phyloP scores from a whole-genome alignment of 2,888 invertebrate species.

The Antheraea yamamai region DNA sequence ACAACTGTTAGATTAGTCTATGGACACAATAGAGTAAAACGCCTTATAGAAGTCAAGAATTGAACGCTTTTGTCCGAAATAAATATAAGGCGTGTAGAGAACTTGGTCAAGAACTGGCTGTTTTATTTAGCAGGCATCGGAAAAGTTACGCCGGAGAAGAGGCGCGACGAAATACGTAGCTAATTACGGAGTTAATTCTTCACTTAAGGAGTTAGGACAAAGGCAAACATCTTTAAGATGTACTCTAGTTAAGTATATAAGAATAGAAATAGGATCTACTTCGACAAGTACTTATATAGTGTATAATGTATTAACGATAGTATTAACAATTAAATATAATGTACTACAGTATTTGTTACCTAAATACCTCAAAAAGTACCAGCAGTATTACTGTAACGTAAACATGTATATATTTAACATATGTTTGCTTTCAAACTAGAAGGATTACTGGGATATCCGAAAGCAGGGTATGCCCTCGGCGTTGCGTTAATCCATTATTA shows the following conservation, averaged over 20 bases:
- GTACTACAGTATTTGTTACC: not conserved
- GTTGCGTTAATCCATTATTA: conserved; percentile 65
- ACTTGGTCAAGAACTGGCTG: not conserved
- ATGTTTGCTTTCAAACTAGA: conserved; percentile 8
- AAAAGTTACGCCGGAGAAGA: not conserved
- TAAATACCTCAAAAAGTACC: not conserved
- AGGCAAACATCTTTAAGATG: not conserved
- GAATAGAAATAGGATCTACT: too few species aligned
- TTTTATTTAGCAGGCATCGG: not conserved
- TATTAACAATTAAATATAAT: not conserved
- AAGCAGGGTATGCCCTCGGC: conserved; percentile 18
- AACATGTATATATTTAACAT: not conserved
- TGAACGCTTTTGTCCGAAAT: not conserved
- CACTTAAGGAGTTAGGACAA: not conserved
- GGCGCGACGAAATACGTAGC: not conserved
- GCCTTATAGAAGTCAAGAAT: too few species aligned
- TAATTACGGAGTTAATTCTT: not conserved
- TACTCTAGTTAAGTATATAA: not conserved
- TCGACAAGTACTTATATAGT: too few species aligned
- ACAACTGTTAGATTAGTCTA: too few species aligned
- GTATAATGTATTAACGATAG: not conserved
- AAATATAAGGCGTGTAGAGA: not conserved
- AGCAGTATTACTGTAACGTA: not conserved
- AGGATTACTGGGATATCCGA: conserved; percentile 9
- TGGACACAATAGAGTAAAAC: too few species aligned